These are phyloP conservation scores for Thereva unica DNA, from an alignment of 2,888 invertebrate genomes.

Conservation along the genomic window DNA sequence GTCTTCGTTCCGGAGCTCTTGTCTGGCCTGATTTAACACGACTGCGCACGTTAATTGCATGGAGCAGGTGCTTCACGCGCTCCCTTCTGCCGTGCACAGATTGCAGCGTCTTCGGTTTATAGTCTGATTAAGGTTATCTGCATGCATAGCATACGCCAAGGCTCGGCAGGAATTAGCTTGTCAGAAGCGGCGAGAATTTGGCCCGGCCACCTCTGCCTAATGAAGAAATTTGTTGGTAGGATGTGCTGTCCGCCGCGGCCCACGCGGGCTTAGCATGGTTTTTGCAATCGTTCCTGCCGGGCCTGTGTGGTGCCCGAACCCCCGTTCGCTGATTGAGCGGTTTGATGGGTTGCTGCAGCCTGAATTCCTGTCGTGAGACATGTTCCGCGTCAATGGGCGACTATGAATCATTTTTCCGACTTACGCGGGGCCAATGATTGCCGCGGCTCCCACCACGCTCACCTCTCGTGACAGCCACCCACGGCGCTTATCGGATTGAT, in stretches of 20 bases:
- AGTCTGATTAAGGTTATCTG: conserved; percentile 21
- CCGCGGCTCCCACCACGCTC: conserved; percentile 20
- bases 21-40: conserved; percentile 35
- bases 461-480: conserved; percentile 25
- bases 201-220: conserved; percentile 4
- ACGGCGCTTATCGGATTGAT: conserved; percentile 28
- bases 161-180: conserved; percentile 16
- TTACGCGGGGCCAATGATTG: conserved; percentile 24
- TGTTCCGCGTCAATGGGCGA: neutral
- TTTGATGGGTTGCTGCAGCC: too few species aligned
- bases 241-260: conserved; percentile 15
- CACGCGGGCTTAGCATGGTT: conserved; percentile 25
- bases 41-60: conserved; percentile 30
- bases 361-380: neutral
- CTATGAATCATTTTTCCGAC: conserved; percentile 4
- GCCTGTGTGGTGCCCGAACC: neutral
- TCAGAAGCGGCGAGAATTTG: conserved; percentile 2
- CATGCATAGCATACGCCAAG: neutral
- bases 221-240: conserved; percentile 33
- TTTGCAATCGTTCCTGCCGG: conserved; percentile 20
- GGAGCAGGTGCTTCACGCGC: conserved; percentile 24
- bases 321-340: too few species aligned
- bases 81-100: conserved; percentile 13
- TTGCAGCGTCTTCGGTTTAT: conserved; percentile 23
- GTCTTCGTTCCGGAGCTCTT: conserved; percentile 26